These are phyloP conservation scores for Gymnoscelis rufifasciata DNA, from an alignment of 2,888 invertebrate genomes.

Conservation along the genomic window DNA sequence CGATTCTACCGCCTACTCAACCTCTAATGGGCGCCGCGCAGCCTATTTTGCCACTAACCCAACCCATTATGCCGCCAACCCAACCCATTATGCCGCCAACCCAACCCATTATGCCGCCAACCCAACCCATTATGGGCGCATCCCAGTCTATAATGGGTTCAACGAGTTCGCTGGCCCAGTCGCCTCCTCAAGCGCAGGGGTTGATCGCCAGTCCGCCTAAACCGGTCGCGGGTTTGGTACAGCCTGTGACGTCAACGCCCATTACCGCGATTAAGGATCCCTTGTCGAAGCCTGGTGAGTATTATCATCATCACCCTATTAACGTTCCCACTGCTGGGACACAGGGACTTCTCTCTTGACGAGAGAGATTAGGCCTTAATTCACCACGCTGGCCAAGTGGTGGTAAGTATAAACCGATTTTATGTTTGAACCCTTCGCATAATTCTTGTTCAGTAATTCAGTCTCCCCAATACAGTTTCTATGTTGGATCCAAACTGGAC, in stretches of 20 bases:
- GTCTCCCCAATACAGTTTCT: too few relatives aligned
- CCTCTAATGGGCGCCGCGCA: too few relatives aligned
- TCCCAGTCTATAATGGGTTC: conserved; percentile 9
- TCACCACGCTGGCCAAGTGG: too few relatives aligned
- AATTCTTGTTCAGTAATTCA: too few relatives aligned
- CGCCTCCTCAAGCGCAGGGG: conserved; percentile 43
- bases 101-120: conserved; percentile 26
- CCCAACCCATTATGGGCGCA: conserved; percentile 24
- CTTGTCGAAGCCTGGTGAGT: conserved; percentile 63
- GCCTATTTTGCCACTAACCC: conserved; percentile 24
- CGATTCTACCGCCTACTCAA: conserved; percentile 20
- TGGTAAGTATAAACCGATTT: too few relatives aligned
- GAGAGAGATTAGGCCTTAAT: too few relatives aligned
- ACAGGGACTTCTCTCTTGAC: too few relatives aligned
- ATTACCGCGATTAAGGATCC: conserved; percentile 57
- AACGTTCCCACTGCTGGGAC: too few relatives aligned
- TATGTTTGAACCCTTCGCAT: too few relatives aligned
- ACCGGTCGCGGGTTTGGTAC: conserved; percentile 41
- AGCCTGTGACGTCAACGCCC: conserved; percentile 67
- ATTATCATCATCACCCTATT: too few relatives aligned
- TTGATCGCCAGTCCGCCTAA: conserved; percentile 56
- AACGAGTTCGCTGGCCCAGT: conserved; percentile 28
- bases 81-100: conserved; percentile 21
- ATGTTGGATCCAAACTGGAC: too few relatives aligned
- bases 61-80: conserved; percentile 20